Base-by-base conservation (phyloP, 2,888 invertebrate species). In the Argyresthia albistria region DNA sequence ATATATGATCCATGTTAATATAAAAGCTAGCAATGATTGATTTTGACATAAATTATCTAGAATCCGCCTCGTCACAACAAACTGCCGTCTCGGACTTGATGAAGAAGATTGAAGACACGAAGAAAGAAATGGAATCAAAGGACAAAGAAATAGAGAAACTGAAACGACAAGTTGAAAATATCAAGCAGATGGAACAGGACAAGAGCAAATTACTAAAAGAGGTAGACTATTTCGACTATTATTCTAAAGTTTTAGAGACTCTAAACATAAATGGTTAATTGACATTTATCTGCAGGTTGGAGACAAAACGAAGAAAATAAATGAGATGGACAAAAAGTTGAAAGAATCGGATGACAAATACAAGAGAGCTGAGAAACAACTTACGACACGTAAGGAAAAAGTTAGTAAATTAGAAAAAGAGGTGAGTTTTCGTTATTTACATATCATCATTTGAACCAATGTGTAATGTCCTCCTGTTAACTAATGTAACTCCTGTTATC, bases 261-360 rank as follows among this genome's bases (percentile, higher is more conserved):
- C 6, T 25, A 25, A 4, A 25, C 25, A 6, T 25, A 25, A 8
- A 7, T 35, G 35, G 8, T 46, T 35, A n/a, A 50, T 55, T 48
- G 48, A 54, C 43, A 69, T 76, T 45, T 25, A 25, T 25, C 25
- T 2, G 25, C 58, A 92, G 92, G 80, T 90, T 51, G 90, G 90
- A 57, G 91, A 91, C 60, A 91, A 91, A 64, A 75, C 88, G 43
- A 89, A 89, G 58, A 92, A 92, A 65, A 75, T 91, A 48, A 71
- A 76, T 43, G 92, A 93, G 45, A 68, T 92, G 61, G 93, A 93
- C 70, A 90, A 90, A 62, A 92, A 92, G 75, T 62, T 92, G 1
- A 91, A 90, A 65, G 92, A 92, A 60, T 73, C 88, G 15, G 93
- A 93, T 59, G 92, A 91, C n/a, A 92, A 90, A 72, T 80, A 78